Base-by-base conservation (phyloP, 1,140 invertebrate genomes). In the Panagrolaimus sp. region DNA sequence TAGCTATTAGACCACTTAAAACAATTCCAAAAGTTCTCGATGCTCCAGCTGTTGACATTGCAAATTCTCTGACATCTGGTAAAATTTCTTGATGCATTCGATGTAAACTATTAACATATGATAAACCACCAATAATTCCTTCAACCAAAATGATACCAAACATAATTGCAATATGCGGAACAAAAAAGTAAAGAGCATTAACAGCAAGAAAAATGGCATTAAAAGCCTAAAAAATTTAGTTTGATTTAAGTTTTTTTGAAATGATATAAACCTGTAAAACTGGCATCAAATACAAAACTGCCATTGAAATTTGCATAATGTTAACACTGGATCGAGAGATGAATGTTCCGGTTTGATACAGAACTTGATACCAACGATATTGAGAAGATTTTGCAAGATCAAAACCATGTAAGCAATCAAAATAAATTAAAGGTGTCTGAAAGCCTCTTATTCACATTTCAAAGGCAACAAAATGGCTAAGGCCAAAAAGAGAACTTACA, bases 91-190 rank as follows among this genome's bases (percentile, higher is more conserved):
- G 87, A 4, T 88, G 87, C 80, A 93, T 90, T 76, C 85, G 87
- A 74, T 90, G 90, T 78, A 90, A 92, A 3, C 91, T 92, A 78
- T 93, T 93, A 4, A 93, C 91, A 84, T 93, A 94, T 4, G 90
- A 89, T n/a, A 87, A 88, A 24, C 91, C 91, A 55, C 91, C 86
- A 26, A 86, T 71, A 1, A 87, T 71, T 2, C 86, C 86, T 64
- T 81, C 80, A 58, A 81, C 71, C 14, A 83, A 48, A 65, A 83
- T 81, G 7, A 81, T 21, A 3, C 48, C 63, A 63, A 78, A 83
- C 17, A 78, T 71, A 12, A 81, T 73, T 12, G 45, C 70, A 68
- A 81, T 81, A 58, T 79, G 76, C 1, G 80, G 80, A 62, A 82
- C 68, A 72, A 81, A 81, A 45, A 65, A 70, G 58, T 74, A 80